Evolutionary conservation across 2,888 invertebrate genomes (phyloP).

Genomic region (Orthosia gothica): DNA sequence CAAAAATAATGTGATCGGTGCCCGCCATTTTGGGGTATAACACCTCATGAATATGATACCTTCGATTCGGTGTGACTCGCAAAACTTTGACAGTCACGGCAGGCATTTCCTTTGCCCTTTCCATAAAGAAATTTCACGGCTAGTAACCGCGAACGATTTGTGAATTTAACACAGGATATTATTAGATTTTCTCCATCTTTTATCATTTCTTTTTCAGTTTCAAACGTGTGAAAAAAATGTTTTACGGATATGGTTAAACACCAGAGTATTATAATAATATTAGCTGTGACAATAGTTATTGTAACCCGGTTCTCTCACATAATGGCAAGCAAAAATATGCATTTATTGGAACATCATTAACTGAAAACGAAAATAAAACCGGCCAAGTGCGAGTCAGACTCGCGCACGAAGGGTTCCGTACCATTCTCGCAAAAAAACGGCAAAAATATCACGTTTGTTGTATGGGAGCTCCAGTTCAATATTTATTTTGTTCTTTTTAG

Average conservation of each 20-base stretch:
- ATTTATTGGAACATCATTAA: too few relatives aligned
- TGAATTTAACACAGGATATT: conserved; percentile 74
- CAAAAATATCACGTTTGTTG: too few relatives aligned
- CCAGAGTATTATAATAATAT: too few relatives aligned
- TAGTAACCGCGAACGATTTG: conserved; percentile 69
- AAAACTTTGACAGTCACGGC: conserved; percentile 61
- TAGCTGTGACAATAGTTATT: too few relatives aligned
- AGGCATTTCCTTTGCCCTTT: conserved; percentile 68
- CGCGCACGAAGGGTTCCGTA: too few relatives aligned
- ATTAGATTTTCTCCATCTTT: conserved; percentile 57
- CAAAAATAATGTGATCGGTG: conserved; percentile 11
- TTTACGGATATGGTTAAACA: not conserved
- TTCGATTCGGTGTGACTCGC: conserved; percentile 60
- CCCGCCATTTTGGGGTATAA: conserved; percentile 52
- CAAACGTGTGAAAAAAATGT: conserved; percentile 13
- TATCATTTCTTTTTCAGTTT: conserved; percentile 20
- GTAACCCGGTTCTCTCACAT: not conserved
- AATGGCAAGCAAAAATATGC: too few relatives aligned
- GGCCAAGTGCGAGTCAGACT: too few relatives aligned
- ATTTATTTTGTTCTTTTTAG: too few relatives aligned
- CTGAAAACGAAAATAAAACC: too few relatives aligned
- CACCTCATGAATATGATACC: conserved; percentile 73
- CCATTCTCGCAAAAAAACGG: too few relatives aligned
- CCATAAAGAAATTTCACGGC: conserved; percentile 70
- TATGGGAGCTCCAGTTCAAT: too few relatives aligned